phyloP scores from a whole-genome alignment of 2,888 invertebrate species.

The Synanthedon vespiformis region DNA sequence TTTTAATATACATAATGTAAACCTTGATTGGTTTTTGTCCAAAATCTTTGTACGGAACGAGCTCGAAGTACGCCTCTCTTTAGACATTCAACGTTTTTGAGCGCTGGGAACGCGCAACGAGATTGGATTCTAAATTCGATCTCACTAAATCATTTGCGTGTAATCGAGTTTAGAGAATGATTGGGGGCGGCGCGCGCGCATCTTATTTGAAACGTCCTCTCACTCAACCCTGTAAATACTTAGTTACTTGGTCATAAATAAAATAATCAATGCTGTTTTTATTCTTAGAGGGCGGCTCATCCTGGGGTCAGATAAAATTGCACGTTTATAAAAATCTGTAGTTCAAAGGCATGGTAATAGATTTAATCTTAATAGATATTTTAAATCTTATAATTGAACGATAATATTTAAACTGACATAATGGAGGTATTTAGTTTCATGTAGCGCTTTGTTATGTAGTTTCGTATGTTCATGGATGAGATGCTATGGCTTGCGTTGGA shows the following conservation, averaged over 20 bases:
- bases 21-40: no score
- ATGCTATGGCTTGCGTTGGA: constrained; percentile 46
- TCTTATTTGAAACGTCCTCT: constrained; percentile 58
- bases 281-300: constrained; percentile 58
- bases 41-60: background rate
- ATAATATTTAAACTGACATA: no score
- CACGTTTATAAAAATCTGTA: background rate
- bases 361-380: no score
- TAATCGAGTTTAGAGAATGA: constrained; percentile 65
- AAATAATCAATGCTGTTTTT: constrained; percentile 1
- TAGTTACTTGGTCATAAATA: constrained; percentile 2
- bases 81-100: background rate
- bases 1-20: no score
- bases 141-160: constrained; percentile 63
- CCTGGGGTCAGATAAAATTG: constrained; percentile 36
- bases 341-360: no score
- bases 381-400: no score
- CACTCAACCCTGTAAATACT: constrained; percentile 34
- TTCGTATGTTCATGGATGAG: constrained; percentile 40
- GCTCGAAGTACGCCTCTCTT: background rate
- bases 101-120: constrained; percentile 26
- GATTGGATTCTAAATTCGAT: constrained; percentile 59
- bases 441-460: constrained; percentile 1
- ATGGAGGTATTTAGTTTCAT: background rate
- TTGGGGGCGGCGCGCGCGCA: constrained; percentile 57